Evolutionary conservation across 2,113 vertebrate genomes (phyloP).

Genomic region (Myotis yumanensis): DNA sequence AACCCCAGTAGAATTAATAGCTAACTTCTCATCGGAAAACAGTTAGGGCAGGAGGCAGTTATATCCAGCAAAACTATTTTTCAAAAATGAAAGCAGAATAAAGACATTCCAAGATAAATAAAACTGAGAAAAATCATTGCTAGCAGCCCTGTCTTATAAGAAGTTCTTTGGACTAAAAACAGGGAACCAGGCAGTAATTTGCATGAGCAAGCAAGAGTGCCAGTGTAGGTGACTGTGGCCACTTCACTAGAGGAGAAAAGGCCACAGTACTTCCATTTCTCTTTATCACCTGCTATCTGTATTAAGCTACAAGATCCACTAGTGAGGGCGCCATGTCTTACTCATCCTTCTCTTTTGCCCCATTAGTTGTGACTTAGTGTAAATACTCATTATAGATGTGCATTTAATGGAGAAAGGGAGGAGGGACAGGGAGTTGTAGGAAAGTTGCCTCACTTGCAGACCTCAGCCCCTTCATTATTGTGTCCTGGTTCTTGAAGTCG

Average conservation of each 20-base stretch:
- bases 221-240: background rate
- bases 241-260: background rate
- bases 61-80: background rate
- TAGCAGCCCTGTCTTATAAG: background rate
- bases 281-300: background rate
- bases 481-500: background rate
- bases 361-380: background rate
- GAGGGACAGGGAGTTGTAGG: background rate
- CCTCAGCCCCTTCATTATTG: fast-evolving
- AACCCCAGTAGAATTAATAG: background rate
- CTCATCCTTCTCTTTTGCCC: background rate
- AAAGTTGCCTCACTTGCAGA: background rate
- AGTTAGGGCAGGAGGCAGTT: background rate
- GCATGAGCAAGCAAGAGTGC: background rate
- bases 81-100: background rate
- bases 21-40: background rate
- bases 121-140: background rate
- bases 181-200: background rate
- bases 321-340: too few relatives aligned
- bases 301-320: background rate
- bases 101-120: background rate
- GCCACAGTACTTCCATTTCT: background rate
- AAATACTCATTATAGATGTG: background rate
- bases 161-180: background rate
- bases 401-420: background rate